Base-by-base conservation (phyloP, 1,140 invertebrate species). In the Aphelenchoides fujianensis region DNA sequence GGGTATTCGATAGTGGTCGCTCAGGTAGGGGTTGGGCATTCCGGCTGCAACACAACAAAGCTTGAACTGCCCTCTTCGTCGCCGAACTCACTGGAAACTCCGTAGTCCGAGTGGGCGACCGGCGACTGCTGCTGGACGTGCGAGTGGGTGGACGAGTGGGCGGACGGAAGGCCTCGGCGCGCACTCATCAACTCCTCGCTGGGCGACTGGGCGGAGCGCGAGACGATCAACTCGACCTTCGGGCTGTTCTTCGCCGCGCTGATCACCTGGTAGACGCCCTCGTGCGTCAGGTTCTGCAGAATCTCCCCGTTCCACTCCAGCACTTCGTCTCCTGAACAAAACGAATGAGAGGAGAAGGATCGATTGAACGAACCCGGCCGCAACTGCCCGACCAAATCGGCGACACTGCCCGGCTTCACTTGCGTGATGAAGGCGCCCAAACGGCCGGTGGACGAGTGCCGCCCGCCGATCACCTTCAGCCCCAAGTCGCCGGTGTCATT, bases 281-380 rank as follows among this genome's bases (percentile, higher is more conserved):
- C 92, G 82, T 91, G 92, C 57, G 89, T 91, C 79, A 94, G 92
- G 48, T 91, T 91, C 85, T 92, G 91, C 54, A 98, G 88, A 34
- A 89, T 90, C 76, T 90, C 88, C 5, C 94, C 93, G 86, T 98
- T 98, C 95, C 95, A 98, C 87, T 97, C 92, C 70, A 98, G 89
- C 41, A 98, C 93, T 88, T 98, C 95, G 86, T 98, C 95, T 80
- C 76, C 75, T 78, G 34, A 79, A 71, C 35, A 70, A 68, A 68
- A 23, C 12, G 12, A 67, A 9, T 28, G 31, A 67, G 3, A n/a
- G n/a, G n/a, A n/a, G n/a, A n/a, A n/a, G n/a, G n/a, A n/a, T n/a
- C n/a, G n/a, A n/a, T n/a, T n/a, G 3, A 16, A 16, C 28, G 61
- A 41, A 76, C 94, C 93, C 88, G 93, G 91, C 87, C 90, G 89